Percentiles rank a stretch among this genome's conserved stretches.
Conservation (phyloP, 2,113 vertebrate species). For the Isurus oxyrinchus region DNA sequence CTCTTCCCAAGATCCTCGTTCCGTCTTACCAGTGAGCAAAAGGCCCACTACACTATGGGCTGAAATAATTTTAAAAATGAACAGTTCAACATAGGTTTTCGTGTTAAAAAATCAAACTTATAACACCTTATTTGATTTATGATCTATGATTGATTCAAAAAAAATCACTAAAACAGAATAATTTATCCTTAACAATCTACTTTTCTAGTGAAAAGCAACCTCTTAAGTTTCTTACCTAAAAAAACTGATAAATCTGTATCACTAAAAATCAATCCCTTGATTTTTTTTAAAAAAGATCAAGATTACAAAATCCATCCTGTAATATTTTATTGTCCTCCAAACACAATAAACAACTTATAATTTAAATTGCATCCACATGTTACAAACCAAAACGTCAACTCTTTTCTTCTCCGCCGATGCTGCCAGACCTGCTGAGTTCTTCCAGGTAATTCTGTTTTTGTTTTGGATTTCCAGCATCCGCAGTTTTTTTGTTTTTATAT, state of each 20-base stretch:
- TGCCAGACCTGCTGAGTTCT: too few species aligned
- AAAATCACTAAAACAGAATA: background rate
- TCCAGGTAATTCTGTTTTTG: too few species aligned
- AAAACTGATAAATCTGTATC: background rate
- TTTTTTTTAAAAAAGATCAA: background rate
- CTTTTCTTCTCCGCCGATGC: too few species aligned
- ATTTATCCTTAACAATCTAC: background rate
- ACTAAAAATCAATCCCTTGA: background rate
- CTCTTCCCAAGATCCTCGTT: conserved; percentile 56
- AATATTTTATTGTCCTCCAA: background rate
- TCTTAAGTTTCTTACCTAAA: background rate
- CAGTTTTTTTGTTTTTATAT: too few species aligned
- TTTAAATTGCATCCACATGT: background rate
- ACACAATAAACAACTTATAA: background rate
- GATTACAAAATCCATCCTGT: background rate
- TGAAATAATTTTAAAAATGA: conserved; percentile 34
- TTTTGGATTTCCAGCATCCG: too few species aligned
- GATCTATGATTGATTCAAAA: background rate
- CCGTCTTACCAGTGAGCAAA: conserved; percentile 64
- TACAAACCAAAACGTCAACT: background rate
- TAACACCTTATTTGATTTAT: background rate
- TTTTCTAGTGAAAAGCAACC: background rate
- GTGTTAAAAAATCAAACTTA: background rate
- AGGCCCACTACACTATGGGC: conserved; percentile 41
- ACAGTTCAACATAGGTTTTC: conserved; percentile 36